Evolutionary conservation across 1,140 invertebrate species (phyloP), one percentile per base, ranked within the genome.

Genomic region (Cyclargus thomasi): DNA sequence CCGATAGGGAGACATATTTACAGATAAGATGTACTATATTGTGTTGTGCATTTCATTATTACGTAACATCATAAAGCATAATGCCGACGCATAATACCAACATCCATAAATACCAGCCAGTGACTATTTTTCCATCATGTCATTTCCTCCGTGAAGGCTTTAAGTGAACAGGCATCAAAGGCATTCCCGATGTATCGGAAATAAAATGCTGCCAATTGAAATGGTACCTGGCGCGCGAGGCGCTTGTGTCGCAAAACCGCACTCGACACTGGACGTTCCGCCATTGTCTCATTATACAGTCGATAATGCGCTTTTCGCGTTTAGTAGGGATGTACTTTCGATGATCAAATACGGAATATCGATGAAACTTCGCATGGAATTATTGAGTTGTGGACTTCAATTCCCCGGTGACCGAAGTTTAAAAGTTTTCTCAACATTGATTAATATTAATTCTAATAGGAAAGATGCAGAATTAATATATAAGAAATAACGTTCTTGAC

Each of bases 261-360:
- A 59, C 55, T 20, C 18, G 18, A 59, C 55, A 21, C 20, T 47
- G 39, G 39, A 47, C 39, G 39, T 47, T 11, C 53, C 53, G n/a
- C 17, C 18, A 59, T 59, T 59, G 55, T 59, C 55, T 59, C 55
- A 20, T 59, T 59, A 59, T 59, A 21, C 55, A 59, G 18, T 11
- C 55, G 18, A 20, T 20, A 59, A 59, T 59, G 18, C 17, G 18
- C 10, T 59, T 20, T 59, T 20, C 55, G 14, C 17, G 55, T 59
- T 20, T 20, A 59, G 18, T 20, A 20, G 20, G 20, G 10, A 59
- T 20, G 55, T 20, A 59, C 18, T 59, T 11, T 59, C 55, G 18
- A 21, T 59, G 18, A 59, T 20, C 4, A 47, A 47, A 47, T 47
- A 47, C 39, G 39, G 39, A 47, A 47, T 47, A 47, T 47, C 39